phyloP scores from a whole-genome alignment of 2,888 invertebrate genomes.

The Eutolmus rufibarbis region DNA sequence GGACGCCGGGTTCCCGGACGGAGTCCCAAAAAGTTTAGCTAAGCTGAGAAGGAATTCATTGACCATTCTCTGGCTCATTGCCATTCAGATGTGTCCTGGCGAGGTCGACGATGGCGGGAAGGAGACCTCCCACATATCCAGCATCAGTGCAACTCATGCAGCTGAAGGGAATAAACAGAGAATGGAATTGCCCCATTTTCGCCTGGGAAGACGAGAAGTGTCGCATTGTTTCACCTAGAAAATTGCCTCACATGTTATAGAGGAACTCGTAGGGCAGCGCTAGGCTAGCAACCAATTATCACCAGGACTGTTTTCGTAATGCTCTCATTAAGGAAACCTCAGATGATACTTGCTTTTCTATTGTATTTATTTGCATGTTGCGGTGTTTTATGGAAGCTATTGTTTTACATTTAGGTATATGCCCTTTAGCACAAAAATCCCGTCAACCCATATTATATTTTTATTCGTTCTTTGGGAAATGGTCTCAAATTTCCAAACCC shows the following conservation, averaged over 20 bases:
- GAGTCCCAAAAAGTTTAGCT: no score
- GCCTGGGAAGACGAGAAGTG: background rate
- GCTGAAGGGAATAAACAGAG: background rate
- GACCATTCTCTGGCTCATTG: background rate
- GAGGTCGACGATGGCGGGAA: background rate
- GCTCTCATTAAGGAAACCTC: background rate
- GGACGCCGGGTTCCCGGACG: background rate
- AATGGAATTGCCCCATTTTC: background rate
- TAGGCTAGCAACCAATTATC: background rate
- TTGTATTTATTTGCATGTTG: background rate
- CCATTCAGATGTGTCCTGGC: background rate
- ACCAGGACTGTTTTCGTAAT: background rate
- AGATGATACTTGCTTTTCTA: background rate
- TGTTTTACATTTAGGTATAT: background rate
- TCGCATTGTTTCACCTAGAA: background rate
- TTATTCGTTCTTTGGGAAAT: background rate
- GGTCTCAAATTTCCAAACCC: background rate
- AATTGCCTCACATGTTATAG: background rate
- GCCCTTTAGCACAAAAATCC: background rate
- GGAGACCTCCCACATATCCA: background rate
- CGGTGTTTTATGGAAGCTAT: background rate
- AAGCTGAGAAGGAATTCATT: background rate
- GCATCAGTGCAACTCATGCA: background rate
- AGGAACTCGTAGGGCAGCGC: background rate
- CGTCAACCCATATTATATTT: background rate